Percentiles rank a stretch among this genome's conserved stretches.
Conservation (phyloP, 2,797 vertebrate species). For the Bradypus variegatus region DNA sequence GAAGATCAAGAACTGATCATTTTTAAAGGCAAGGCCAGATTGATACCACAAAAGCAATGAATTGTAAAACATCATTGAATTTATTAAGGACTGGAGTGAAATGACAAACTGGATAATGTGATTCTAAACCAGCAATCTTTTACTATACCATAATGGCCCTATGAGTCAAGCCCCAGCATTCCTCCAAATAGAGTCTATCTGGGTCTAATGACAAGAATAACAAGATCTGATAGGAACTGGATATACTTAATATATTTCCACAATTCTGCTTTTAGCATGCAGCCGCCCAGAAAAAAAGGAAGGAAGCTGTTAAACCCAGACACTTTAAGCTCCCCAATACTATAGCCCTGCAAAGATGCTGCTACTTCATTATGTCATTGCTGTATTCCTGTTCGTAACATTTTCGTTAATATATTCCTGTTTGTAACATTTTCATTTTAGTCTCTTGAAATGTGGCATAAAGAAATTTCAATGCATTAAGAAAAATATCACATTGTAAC, state of each 20-base stretch:
- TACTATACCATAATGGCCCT: not conserved
- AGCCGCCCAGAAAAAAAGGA: not conserved
- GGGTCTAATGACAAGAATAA: not conserved
- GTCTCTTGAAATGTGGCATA: conserved; percentile 40
- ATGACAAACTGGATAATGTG: not conserved
- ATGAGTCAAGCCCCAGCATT: not conserved
- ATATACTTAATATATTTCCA: not conserved
- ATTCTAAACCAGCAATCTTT: not conserved
- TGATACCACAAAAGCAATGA: not conserved
- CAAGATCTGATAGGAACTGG: not conserved
- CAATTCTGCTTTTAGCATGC: not conserved
- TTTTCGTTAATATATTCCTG: conserved; percentile 19
- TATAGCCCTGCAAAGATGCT: not conserved
- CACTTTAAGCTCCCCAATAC: not conserved
- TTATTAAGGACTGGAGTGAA: not conserved
- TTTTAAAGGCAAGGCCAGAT: not conserved
- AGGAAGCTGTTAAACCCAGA: not conserved
- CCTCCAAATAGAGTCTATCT: not conserved
- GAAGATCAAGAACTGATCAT: not conserved
- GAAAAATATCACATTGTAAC: conserved; percentile 48
- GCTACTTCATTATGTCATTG: not conserved
- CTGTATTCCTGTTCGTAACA: not conserved
- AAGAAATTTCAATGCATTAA: conserved; percentile 53
- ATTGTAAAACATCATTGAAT: not conserved
- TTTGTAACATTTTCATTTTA: conserved; percentile 49